These are phyloP conservation scores for Hirudo medicinalis DNA, from an alignment of 1,140 invertebrate species.

Conservation along the genomic window DNA sequence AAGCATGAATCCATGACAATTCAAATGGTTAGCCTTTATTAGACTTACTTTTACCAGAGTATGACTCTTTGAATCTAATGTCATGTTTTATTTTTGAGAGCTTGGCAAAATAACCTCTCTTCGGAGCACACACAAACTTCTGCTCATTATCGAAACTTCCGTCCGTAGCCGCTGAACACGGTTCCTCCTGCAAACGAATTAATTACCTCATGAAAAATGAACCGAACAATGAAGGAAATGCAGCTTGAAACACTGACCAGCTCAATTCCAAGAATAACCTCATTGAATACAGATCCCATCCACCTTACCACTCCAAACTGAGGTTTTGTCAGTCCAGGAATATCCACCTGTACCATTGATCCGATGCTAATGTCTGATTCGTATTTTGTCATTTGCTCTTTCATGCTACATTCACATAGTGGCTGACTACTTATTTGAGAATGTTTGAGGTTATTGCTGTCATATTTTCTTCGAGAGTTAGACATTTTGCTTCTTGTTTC, in stretches of 20 bases:
- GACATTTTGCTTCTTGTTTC: too few species aligned
- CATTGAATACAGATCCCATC: constrained; percentile 51
- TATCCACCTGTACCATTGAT: constrained; percentile 41
- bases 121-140: constrained; percentile 57
- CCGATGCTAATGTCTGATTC: constrained; percentile 39
- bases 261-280: not conserved
- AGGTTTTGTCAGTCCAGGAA: constrained; percentile 25
- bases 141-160: constrained; percentile 57
- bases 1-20: too few species aligned
- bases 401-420: too few species aligned
- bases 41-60: too few species aligned
- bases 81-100: constrained; percentile 62
- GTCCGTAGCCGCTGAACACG: constrained; percentile 57
- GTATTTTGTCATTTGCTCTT: too few species aligned
- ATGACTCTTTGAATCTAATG: constrained; percentile 56
- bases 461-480: too few species aligned
- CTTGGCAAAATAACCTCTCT: constrained; percentile 62
- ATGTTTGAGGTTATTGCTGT: too few species aligned
- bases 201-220: constrained; percentile 20
- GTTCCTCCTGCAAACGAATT: constrained; percentile 55
- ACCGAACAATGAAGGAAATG: not conserved
- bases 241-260: not conserved
- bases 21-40: too few species aligned
- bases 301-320: constrained; percentile 65
- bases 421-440: too few species aligned